Evolutionary conservation across 2,113 vertebrate species (phyloP), one percentile per base, ranked within the genome.

Genomic region (Chinchilla lanigera): DNA sequence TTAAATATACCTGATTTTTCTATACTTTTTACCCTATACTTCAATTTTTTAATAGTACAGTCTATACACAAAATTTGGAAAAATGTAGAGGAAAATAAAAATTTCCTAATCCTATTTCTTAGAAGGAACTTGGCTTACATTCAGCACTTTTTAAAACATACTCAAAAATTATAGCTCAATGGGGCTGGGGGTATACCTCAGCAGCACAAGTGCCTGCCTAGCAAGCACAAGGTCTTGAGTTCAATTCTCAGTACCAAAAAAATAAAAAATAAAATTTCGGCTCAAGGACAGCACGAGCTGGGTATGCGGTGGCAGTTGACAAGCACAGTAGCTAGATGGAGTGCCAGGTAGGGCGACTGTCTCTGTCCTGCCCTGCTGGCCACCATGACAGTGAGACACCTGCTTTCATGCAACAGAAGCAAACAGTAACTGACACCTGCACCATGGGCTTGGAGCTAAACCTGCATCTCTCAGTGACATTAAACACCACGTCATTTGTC

Each of bases 81-180:
- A 93, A 78, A 78, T n/a, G 20, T 8, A 65, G 71, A 86, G 19
- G 19, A 92, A 85, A 85, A 81, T 69, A 52, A 85, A 47, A 20
- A 47, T 85, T 93, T 93, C 73, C 63, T 86, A 90, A 73, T 60
- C 63, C 58, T n/a, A 41, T 77, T 80, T 96, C 80, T 58, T 80
- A 92, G 35, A 82, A 13, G 44, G 78, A 93, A 78, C 17, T 63
- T 89, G 73, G n/a, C 61, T 95, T 65, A 20, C 47, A 89, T 14
- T 30, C 8, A 71, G 35, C n/a, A 83, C 54, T 93, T 88, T 87
- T 54, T 41, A 89, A 83, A 88, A 60, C 54, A 81, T 22, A 58
- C 6, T 84, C 65, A 67, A 67, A 67, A 35, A 13, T 65, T 35
- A 67, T 1, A 2, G 30, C 24, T n/a, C n/a, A n/a, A n/a, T n/a